Base-by-base conservation (phyloP, 2,888 invertebrate species). In the Drosophila leonis region DNA sequence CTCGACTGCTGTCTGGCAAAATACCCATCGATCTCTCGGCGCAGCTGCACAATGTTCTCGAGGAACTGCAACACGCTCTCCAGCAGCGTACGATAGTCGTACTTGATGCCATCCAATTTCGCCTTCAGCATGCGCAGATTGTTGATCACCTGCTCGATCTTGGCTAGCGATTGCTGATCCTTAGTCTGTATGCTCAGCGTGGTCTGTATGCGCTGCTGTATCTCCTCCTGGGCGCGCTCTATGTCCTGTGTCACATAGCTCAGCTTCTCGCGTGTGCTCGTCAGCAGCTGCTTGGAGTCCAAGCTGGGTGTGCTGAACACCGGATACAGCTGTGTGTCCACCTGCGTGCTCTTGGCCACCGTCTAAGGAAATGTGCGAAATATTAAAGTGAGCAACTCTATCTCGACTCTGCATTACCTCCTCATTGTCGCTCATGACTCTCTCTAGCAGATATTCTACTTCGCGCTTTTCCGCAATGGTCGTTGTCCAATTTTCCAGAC, bases 291-390 rank as follows among this genome's bases (percentile, higher is more conserved):
- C 73, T 93, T 93, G 15, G 95, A 94, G 77, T 94, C 94, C 49
- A 94, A 94, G 5, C 95, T 94, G 68, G 94, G 94, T 18, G 95
- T 94, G 54, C 95, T 95, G 77, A 97, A 95, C 54, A 96, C 94
- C 27, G 97, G 97, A 94, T 96, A 97, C 66, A 97, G 93, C 87
- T 96, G 96, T 54, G 95, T 94, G 90, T 96, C 95, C 85, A 96
- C 94, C 92, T 95, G 95, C 5, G 95, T 94, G 80, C 95, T 95
- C 94, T 95, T 95, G 79, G 94, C 94, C 75, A 95, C 94, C 27
- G 95, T 95, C 95, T 96, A 13, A 24, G 3, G n/a, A 27, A 39
- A n/a, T 31, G 15, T 8, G 3, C 6, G 29, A 24, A 12, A 27
- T 13, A 24, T 24, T 20, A 8, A 49, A 13, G 10, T 6, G 9